Conservation (phyloP, 2,797 vertebrate genomes). For the Crenuchus spilurus region DNA sequence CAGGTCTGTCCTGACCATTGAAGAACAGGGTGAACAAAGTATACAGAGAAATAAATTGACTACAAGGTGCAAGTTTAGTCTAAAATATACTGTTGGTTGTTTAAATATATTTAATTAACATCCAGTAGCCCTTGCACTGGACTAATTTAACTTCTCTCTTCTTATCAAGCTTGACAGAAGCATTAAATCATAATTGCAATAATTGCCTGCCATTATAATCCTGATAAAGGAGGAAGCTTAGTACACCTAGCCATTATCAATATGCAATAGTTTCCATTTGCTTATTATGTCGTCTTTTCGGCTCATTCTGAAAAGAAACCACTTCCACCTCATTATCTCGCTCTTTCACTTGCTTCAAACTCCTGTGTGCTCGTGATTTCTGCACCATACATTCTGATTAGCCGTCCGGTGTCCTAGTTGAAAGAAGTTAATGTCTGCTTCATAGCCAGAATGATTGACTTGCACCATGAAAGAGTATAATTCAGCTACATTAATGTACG, state of each 20-base stretch:
- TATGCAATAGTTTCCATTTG: constrained; percentile 40
- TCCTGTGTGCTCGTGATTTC: constrained; percentile 28
- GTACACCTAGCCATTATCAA: constrained; percentile 37
- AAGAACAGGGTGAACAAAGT: too few species aligned
- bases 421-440: constrained; percentile 50
- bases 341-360: constrained; percentile 43
- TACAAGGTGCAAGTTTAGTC: background rate
- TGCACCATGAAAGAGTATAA: constrained; percentile 37
- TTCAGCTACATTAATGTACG: constrained; percentile 34
- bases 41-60: too few species aligned
- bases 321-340: constrained; percentile 51
- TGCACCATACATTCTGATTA: constrained; percentile 44
- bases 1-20: too few species aligned
- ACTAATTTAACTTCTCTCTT: constrained; percentile 30
- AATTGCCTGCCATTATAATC: constrained; percentile 52
- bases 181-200: constrained; percentile 58
- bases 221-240: constrained; percentile 48
- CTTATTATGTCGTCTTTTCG: constrained; percentile 8
- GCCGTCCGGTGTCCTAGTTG: constrained; percentile 37
- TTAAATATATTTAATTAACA: constrained; percentile 53
- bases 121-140: constrained; percentile 2
- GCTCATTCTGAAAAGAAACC: constrained; percentile 30
- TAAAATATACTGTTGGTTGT: constrained; percentile 34
- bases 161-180: constrained; percentile 53
- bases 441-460: constrained; percentile 47